Percentiles rank a stretch among this genome's conserved stretches.
These are phyloP conservation scores for Mamestra brassicae DNA, from an alignment of 2,888 invertebrate genomes.

Conservation along the genomic window DNA sequence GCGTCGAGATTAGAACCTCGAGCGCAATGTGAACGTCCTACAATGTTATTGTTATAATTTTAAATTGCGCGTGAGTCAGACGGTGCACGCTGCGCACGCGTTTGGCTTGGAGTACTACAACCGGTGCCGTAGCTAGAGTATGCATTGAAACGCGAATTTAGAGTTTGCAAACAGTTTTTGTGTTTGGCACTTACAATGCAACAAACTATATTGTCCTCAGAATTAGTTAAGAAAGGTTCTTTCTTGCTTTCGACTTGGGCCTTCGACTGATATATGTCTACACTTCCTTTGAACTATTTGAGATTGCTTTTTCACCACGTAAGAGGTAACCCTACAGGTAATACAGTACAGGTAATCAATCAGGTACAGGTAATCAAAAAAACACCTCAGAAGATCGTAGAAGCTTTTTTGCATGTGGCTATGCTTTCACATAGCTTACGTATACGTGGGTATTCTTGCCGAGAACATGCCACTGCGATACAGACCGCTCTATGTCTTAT, in stretches of 20 bases:
- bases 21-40: slow-evolving; percentile 69
- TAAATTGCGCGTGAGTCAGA: slow-evolving; percentile 70
- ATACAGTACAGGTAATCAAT: no score
- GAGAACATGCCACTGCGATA: not conserved
- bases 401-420: not conserved
- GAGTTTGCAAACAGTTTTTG: not conserved
- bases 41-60: slow-evolving; percentile 71
- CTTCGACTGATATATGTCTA: not conserved
- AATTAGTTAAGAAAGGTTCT: not conserved
- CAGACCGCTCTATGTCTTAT: not conserved
- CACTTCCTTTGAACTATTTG: not conserved
- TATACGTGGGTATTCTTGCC: not conserved
- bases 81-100: slow-evolving; percentile 50
- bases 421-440: accelerated
- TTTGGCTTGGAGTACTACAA: slow-evolving; percentile 11
- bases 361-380: not conserved
- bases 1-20: slow-evolving; percentile 75
- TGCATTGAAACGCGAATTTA: slow-evolving; percentile 10
- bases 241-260: not conserved
- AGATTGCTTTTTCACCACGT: not conserved
- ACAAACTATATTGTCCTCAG: no score
- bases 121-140: slow-evolving; percentile 14
- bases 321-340: not conserved
- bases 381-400: not conserved
- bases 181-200: no score